Evolutionary conservation across 2,797 vertebrate species (phyloP), one percentile per base, ranked within the genome.

Genomic region (Poeciliopsis turneri): DNA sequence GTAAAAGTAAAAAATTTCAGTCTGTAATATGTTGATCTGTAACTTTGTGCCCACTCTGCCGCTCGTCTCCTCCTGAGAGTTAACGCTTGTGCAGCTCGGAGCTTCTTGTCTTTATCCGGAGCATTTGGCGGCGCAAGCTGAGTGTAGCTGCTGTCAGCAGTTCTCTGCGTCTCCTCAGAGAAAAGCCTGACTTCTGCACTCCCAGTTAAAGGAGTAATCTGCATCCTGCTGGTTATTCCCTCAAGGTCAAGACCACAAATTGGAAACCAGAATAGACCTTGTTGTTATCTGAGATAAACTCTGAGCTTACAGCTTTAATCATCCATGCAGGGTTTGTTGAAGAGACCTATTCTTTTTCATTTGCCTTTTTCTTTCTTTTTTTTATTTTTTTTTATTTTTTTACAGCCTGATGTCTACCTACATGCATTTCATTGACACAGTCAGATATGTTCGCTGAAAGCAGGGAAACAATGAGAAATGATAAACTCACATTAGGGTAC

Each of bases 161-260:
- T 85, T 87, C 78, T 18, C 47, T 36, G 73, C 55, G 25, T 81
- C 68, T 45, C 53, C 86, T 79, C 13, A 78, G 80, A 88, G 77
- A 79, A 86, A 85, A 74, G 68, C 87, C 79, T 79, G 83, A 88
- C 85, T 90, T 77, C 57, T 77, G 84, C 84, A 80, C 79, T 82
- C 87, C 57, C 4, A 72, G 71, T 80, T 75, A 46, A 78, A 82
- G 85, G 78, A 36, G 12, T 87, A 74, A 89, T 87, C 77, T 76
- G 66, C 9, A 23, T 79, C 78, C 71, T 28, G 51, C 45, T 11
- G 61, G 74, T 80, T 78, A 74, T 73, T 80, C 83, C 83, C 79
- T 78, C 2, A 7, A 77, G 84, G 82, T 83, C 76, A 59, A 69
- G 72, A 55, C 33, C 80, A 23, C 53, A 69, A 82, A 83, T 83